Evolutionary conservation across 2,113 vertebrate species (phyloP), one percentile per base, ranked within the genome.

Genomic region (Merops nubicus): DNA sequence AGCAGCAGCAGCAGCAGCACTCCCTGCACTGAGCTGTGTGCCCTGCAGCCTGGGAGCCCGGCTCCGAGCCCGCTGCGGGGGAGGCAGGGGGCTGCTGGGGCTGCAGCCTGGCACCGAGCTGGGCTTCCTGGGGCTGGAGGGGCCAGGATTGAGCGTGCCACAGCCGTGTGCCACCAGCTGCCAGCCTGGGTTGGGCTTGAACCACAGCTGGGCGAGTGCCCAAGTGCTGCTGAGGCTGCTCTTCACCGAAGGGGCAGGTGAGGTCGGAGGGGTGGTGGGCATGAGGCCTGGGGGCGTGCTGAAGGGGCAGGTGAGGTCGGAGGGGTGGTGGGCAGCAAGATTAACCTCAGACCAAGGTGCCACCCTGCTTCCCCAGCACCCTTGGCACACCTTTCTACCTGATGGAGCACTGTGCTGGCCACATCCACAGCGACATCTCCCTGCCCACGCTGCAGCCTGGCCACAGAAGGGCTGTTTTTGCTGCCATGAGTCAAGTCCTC

Each of bases 311-410:
- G 54, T 38, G 89, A 91, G 47, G 19, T 48, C 6, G 51, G 68
- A 59, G 50, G 12, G 26, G 48, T 25, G 76, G 26, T 4, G 14
- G 85, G 64, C 0, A 38, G 26, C 78, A 53, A 75, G 33, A 47
- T 54, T 83, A 40, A 33, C 15, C 19, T 69, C 75, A 62, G 47
- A 31, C n/a, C 34, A 5, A 4, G 1, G 56, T 76, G 63, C 47
- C 79, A n/a, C 54, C 47, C 40, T 96, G 47, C 76, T 53, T 69
- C 63, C 74, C 36, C 93, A 99, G 98, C 74, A 50, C 97, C 84
- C 85, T 98, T 2, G 98, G 98, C 73, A 97, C 96, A 2, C 97
- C 98, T 1, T 99, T 99, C 96, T 98, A 89, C 72, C 53, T 99
- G 93, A 98, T 98, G 98, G 98, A 98, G 63, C 97, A 98, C 94